phyloP scores from a whole-genome alignment of 1,140 invertebrate genomes.

The Potamilus streckersoni region DNA sequence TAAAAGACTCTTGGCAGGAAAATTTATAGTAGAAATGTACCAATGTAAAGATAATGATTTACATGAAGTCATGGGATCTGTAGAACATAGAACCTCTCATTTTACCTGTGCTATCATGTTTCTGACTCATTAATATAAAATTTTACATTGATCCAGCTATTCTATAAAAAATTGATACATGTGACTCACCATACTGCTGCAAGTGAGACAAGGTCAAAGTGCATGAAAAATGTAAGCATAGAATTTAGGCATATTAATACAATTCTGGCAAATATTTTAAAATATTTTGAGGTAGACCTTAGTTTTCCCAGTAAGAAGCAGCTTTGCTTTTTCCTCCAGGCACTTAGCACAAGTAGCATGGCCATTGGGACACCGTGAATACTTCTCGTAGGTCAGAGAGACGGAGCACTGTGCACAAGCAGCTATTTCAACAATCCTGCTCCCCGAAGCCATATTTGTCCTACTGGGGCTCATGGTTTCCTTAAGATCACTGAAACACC shows the following conservation, averaged over 20 bases:
- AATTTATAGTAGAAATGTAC: no score
- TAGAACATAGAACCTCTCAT: no score
- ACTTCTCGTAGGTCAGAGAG: slow-evolving; percentile 29
- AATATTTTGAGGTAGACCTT: slow-evolving; percentile 28
- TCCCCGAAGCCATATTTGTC: neutral
- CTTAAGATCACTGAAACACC: slow-evolving; percentile 19
- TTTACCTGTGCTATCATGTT: no score
- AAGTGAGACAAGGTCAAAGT: no score
- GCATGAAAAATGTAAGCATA: no score
- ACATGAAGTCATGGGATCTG: no score
- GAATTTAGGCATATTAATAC: neutral
- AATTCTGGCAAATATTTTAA: slow-evolving; percentile 1
- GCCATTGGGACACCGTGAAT: slow-evolving; percentile 48
- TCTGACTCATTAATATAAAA: no score
- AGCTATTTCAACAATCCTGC: neutral
- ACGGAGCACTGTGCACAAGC: slow-evolving; percentile 33
- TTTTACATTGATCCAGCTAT: no score
- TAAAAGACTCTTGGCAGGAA: no score
- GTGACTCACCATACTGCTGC: no score
- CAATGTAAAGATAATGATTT: no score
- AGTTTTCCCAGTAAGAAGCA: slow-evolving; percentile 52
- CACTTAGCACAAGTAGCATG: slow-evolving; percentile 49
- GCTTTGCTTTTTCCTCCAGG: slow-evolving; percentile 54
- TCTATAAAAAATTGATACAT: no score
- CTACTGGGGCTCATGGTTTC: neutral